phyloP scores from a whole-genome alignment of 2,797 vertebrate genomes.

The Molossus alvarezi region DNA sequence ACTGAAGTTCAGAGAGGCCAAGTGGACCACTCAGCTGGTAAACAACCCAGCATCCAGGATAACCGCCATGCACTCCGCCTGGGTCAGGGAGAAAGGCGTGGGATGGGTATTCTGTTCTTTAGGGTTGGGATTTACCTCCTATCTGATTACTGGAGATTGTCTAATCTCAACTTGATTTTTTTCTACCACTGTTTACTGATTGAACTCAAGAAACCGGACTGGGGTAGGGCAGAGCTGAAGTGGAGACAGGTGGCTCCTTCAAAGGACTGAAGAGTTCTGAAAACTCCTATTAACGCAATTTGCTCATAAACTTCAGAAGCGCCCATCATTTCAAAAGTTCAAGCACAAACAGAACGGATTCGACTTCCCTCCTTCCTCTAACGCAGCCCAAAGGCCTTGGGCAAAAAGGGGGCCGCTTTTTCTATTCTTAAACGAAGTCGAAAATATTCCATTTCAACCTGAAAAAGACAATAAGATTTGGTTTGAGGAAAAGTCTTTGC shows the following conservation, averaged over 20 bases:
- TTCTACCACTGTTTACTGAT: not conserved
- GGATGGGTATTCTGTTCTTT: not conserved
- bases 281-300: not conserved
- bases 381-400: not conserved
- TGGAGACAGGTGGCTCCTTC: not conserved
- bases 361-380: not conserved
- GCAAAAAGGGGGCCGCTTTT: not conserved
- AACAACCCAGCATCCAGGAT: not conserved
- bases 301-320: constrained; percentile 50
- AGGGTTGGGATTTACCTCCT: not conserved
- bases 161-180: not conserved
- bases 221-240: not conserved
- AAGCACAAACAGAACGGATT: not conserved
- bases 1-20: not conserved
- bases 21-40: not conserved
- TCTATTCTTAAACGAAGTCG: not conserved
- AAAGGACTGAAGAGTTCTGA: constrained; percentile 8
- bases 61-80: rapidly evolving
- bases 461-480: not conserved
- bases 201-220: not conserved
- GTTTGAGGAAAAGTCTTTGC: not conserved
- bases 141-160: not conserved
- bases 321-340: constrained; percentile 3
- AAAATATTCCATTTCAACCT: not conserved
- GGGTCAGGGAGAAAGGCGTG: not conserved